Evolutionary conservation across 2,797 vertebrate species (phyloP), one percentile per base, ranked within the genome.

Genomic region (Gymnopithys bicolor): DNA sequence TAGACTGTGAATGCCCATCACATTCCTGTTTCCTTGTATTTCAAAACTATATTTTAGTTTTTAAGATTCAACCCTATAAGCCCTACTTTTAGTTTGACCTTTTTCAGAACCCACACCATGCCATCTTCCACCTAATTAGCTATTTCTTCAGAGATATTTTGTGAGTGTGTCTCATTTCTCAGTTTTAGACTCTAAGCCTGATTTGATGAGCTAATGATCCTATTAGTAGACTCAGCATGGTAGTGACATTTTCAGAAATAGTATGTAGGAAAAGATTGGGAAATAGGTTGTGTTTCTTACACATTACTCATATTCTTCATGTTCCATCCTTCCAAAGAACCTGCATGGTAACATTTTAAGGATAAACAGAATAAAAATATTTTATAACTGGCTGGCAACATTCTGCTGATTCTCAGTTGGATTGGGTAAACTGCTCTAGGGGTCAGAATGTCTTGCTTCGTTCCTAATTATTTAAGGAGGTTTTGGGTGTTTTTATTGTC

Each of bases 131-230:
- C 63, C 64, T 96, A 96, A 96, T 97, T 96, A 96, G 92, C 77
- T 90, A 43, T 95, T 93, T 95, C 74, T 95, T 95, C 12, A 2
- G 70, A 92, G 86, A 64, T 95, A 95, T 92, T 94, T 96, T 96
- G 93, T 93, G 88, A 94, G 67, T 1, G 3, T 87, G 52, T 89
- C 67, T 94, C 81, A 87, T 93, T 92, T 94, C 89, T 95, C 92
- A 87, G 90, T 90, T 96, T 95, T 95, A 92, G 70, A 90, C 77
- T 95, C 90, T 85, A 91, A 95, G 84, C 70, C 74, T 95, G 94
- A 95, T 96, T 96, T 93, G 96, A 95, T 96, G 95, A 97, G 93
- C 67, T 97, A 97, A 97, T 97, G 93, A 96, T 97, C 93, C 94
- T 95, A 96, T 96, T 95, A 97, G 94, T 92, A 97, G 93, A 96